Evolutionary conservation across 2,113 vertebrate genomes (phyloP).

Genomic region (Tupaia chinensis): DNA sequence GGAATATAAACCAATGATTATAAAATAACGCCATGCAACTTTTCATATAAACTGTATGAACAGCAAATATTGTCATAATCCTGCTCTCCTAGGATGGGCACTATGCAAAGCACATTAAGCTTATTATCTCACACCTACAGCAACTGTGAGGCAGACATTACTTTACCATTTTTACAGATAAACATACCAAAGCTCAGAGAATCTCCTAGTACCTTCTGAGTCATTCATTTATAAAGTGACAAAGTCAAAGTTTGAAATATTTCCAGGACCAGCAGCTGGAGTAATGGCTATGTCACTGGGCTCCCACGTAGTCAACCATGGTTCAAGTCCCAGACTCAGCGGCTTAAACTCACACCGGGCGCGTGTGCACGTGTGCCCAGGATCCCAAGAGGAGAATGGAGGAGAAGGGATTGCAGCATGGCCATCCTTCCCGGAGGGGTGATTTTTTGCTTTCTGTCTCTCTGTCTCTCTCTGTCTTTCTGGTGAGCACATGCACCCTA

Average conservation of each 20-base stretch:
- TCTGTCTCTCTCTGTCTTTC: no score
- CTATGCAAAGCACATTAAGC: not conserved
- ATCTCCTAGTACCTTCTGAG: not conserved
- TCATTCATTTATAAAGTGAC: not conserved
- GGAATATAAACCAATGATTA: not conserved
- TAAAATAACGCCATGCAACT: not conserved
- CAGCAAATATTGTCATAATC: not conserved
- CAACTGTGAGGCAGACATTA: not conserved
- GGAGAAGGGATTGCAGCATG: no score
- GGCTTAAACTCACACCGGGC: no score
- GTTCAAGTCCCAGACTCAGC: no score
- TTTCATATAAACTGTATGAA: not conserved
- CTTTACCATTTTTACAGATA: not conserved
- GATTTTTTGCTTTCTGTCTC: no score
- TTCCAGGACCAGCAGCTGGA: no score
- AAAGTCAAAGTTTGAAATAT: not conserved
- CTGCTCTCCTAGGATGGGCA: not conserved
- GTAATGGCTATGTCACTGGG: no score
- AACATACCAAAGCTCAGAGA: not conserved
- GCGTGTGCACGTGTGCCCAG: no score
- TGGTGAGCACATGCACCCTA: no score
- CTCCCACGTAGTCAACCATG: no score
- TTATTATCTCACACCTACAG: not conserved
- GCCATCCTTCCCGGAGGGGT: no score
- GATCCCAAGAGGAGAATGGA: no score